Conservation (phyloP, 2,888 invertebrate genomes). For the Eledona agricola region DNA sequence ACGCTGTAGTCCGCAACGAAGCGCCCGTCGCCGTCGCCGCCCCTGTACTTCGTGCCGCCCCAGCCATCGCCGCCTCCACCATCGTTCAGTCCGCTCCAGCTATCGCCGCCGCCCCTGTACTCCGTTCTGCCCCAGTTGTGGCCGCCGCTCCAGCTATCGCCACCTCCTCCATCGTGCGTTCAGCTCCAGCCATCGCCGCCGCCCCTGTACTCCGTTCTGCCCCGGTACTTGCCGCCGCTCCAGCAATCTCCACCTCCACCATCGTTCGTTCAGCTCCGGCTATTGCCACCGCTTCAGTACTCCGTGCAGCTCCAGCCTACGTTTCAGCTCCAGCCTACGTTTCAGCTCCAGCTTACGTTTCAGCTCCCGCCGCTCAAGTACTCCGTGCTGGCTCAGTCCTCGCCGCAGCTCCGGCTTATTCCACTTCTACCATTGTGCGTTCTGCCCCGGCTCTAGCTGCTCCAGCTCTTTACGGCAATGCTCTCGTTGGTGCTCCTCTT, state of each 20-base stretch:
- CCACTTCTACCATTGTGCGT: conserved; percentile 1
- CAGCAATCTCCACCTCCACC: conserved; percentile 4
- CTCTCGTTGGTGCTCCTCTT: conserved; percentile 9
- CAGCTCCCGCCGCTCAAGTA: no score
- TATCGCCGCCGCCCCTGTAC: conserved; percentile 12
- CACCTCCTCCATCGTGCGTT: conserved; percentile 2
- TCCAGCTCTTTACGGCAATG: conserved; percentile 12
- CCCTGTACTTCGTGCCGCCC: conserved; percentile 33
- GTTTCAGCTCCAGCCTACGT: conserved; percentile 13
- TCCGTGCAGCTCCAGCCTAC: conserved; percentile 20
- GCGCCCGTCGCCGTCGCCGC: conserved; percentile 59
- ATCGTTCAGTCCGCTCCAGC: conserved; percentile 36
- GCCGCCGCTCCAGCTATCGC: conserved; percentile 54
- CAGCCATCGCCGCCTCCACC: conserved; percentile 47
- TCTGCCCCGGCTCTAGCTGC: conserved; percentile 6
- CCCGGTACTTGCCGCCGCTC: conserved; percentile 14
- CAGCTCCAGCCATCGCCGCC: conserved; percentile 58
- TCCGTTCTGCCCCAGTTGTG: conserved; percentile 54
- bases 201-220: conserved; percentile 30
- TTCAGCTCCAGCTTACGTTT: conserved; percentile 21
- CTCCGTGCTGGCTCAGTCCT: background rate
- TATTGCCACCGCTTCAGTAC: conserved; percentile 5
- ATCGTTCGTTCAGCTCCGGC: conserved; percentile 11
- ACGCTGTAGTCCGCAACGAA: conserved; percentile 65
- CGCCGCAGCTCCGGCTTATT: conserved; percentile 1